Conservation (phyloP, 1,140 invertebrate species). For the Leptinotarsa lineolata region DNA sequence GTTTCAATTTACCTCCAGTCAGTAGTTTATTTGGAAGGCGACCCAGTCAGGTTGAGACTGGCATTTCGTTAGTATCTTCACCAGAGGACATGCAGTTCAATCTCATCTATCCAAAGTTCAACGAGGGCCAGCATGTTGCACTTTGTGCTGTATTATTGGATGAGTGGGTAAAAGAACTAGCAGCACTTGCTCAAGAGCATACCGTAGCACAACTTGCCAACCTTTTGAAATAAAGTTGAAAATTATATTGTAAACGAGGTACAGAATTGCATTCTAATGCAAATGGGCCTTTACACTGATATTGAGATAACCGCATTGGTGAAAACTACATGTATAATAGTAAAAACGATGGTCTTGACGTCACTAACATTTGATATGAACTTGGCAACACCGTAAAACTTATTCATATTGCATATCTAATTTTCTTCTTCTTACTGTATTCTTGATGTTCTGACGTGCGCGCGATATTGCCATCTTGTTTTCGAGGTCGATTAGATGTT, state of each 20-base stretch:
- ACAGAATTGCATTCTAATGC: too few relatives aligned
- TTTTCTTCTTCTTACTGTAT: too few relatives aligned
- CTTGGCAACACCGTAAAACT: too few relatives aligned
- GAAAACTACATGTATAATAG: too few relatives aligned
- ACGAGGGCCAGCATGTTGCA: conserved; percentile 64
- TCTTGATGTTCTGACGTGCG: too few relatives aligned
- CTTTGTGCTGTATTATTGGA: conserved; percentile 87
- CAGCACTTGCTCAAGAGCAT: conserved; percentile 90
- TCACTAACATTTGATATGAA: too few relatives aligned
- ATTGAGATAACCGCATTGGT: too few relatives aligned
- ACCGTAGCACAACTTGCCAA: conserved; percentile 63
- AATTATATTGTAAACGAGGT: not conserved
- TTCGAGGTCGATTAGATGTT: too few relatives aligned
- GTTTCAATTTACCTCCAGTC: conserved; percentile 68
- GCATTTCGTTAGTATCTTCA: conserved; percentile 39
- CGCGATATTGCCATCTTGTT: too few relatives aligned
- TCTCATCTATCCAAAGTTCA: conserved; percentile 50
- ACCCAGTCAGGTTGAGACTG: conserved; percentile 51
- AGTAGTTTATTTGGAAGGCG: conserved; percentile 73
- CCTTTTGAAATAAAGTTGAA: conserved; percentile 44
- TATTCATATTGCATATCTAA: too few relatives aligned
- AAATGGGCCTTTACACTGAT: too few relatives aligned
- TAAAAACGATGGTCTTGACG: too few relatives aligned
- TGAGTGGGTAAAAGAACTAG: conserved; percentile 92
- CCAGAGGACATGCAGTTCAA: conserved; percentile 42